A percentile compares a stretch with the other conserved stretches of the same genome.
These are phyloP conservation scores for Brachyrhaphis roseni DNA, from an alignment of 2,797 vertebrate species.

Conservation along the genomic window DNA sequence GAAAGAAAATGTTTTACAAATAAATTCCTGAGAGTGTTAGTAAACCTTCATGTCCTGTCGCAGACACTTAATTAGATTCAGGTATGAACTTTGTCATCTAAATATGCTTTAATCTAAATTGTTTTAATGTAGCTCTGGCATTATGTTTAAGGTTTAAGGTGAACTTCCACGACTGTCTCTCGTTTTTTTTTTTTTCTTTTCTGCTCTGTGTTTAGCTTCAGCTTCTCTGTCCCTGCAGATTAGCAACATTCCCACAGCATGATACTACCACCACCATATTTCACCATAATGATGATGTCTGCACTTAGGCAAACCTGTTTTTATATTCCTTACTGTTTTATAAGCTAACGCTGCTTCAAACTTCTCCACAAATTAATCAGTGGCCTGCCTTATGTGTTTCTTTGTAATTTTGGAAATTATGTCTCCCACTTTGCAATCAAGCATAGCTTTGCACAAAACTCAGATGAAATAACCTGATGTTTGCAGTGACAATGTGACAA, in stretches of 20 bases:
- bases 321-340: background rate
- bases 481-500: background rate
- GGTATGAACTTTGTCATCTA: too few species aligned
- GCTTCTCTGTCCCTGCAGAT: background rate
- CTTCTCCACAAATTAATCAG: background rate
- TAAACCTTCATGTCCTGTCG: background rate
- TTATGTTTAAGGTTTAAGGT: background rate
- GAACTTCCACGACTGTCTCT: background rate
- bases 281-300: background rate
- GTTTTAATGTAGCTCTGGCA: background rate
- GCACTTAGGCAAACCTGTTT: background rate
- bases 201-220: background rate
- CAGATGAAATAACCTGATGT: background rate
- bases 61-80: background rate
- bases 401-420: background rate
- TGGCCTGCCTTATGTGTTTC: background rate
- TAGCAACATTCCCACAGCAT: background rate
- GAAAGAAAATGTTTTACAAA: background rate
- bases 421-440: background rate
- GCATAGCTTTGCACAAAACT: background rate
- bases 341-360: background rate
- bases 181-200: background rate
- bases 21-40: background rate
- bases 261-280: background rate
- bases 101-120: background rate